A percentile compares a stretch with the other conserved stretches of the same genome.
phyloP scores from a whole-genome alignment of 2,888 invertebrate species.

The Acleris holmiana region DNA sequence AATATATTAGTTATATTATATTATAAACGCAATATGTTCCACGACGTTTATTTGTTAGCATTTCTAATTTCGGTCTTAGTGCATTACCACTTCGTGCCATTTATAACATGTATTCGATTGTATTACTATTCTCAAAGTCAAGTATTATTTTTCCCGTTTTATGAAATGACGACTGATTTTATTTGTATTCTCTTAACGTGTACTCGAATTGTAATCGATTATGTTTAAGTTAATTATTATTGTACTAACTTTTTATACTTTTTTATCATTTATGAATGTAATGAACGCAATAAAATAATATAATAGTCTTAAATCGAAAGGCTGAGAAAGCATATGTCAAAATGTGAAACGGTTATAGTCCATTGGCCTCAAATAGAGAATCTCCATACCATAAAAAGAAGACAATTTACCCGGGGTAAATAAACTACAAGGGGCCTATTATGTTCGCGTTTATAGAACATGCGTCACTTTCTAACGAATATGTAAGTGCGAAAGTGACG shows the following conservation, averaged over 20 bases:
- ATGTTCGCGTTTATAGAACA: too few species aligned
- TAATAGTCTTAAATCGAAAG: slow-evolving; percentile 27
- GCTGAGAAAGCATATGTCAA: slow-evolving; percentile 22
- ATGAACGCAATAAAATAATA: slow-evolving; percentile 4
- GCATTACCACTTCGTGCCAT: slow-evolving; percentile 25
- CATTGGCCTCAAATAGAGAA: slow-evolving; percentile 2
- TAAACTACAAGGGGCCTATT: too few species aligned
- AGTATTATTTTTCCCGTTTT: slow-evolving; percentile 28
- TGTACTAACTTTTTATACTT: slow-evolving; percentile 24
- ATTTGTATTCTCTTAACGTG: slow-evolving; percentile 16
- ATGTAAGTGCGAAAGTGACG: too few species aligned
- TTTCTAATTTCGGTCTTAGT: background rate
- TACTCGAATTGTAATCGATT: slow-evolving; percentile 37
- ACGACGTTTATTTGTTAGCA: background rate
- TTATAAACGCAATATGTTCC: too few species aligned
- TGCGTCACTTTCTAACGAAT: too few species aligned
- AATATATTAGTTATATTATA: too few species aligned
- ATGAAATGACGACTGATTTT: slow-evolving; percentile 34
- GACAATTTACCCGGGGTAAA: background rate
- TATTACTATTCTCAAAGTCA: slow-evolving; percentile 31
- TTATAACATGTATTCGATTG: slow-evolving; percentile 27
- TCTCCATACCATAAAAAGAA: background rate
- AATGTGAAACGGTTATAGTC: slow-evolving; percentile 5
- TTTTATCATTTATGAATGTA: slow-evolving; percentile 17
- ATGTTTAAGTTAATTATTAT: slow-evolving; percentile 26